Evolutionary conservation across 2,888 invertebrate genomes (phyloP), one percentile per base, ranked within the genome.

Genomic region (Myathropa florea): DNA sequence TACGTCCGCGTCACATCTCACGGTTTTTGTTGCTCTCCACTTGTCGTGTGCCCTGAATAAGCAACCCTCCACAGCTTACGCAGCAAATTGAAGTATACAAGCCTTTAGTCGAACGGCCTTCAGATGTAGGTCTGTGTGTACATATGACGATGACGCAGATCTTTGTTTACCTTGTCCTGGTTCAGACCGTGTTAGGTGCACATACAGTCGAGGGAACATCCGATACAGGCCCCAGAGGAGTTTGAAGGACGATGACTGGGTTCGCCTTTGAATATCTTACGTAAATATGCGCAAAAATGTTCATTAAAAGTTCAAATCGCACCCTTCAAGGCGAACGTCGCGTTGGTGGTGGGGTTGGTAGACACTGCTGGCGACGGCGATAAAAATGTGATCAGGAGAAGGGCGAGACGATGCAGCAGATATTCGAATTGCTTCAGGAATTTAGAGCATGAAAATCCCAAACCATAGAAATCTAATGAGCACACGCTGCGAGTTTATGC

Each of bases 281-380:
- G 60, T 75, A 68, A 83, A 68, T 59, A 39, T 70, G 64, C 63
- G 59, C 72, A 68, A 72, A 81, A 72, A 77, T 70, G 75, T 80
- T 80, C 83, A 83, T 83, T 80, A 75, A 85, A 78, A 82, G 72
- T 82, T 77, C 63, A 65, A 78, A 73, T 72, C 72, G 67, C 72
- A 72, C 76, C 57, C 67, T 71, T 21, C 21, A 33, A 68, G 60
- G 55, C 26, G 10, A 57, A 21, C 10, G n/a, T 23, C 4, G 55
- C 10, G 23, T 6, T 21, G 24, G 26, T 26, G 28, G 46, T 46
- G 46, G 3, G 2, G 33, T 10, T 18, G 7, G 46, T 28, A 23
- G 28, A n/a, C 28, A 60, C 23, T 10, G 55, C 30, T 6, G 28
- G 1, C 24, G 57, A 23, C n/a, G 26, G 24, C 14, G 23, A 59